Percentiles rank a stretch among this genome's conserved stretches.
These are phyloP conservation scores for Crepidodera aurea DNA, from an alignment of 2,888 invertebrate genomes.

Conservation along the genomic window DNA sequence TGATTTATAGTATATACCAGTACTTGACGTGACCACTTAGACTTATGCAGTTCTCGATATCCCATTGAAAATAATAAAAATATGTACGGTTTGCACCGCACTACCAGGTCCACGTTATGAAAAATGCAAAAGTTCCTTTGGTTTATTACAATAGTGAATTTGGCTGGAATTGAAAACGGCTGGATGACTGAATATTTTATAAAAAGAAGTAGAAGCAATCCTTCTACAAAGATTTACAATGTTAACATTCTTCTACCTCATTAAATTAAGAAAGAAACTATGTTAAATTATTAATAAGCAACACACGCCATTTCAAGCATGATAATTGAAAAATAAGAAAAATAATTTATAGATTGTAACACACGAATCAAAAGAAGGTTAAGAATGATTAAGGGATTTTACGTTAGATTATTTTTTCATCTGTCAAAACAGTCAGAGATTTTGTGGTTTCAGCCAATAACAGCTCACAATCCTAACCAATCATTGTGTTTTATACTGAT, in stretches of 20 bases:
- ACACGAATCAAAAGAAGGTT: too few relatives aligned
- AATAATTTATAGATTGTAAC: too few relatives aligned
- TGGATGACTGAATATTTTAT: not conserved
- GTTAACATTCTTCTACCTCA: not conserved
- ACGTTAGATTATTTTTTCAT: too few relatives aligned
- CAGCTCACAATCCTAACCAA: too few relatives aligned
- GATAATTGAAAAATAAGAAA: too few relatives aligned
- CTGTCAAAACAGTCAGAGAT: too few relatives aligned
- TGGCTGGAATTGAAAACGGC: not conserved
- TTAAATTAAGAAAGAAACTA: not conserved
- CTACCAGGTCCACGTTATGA: not conserved
- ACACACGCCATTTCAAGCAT: too few relatives aligned
- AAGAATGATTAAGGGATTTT: too few relatives aligned
- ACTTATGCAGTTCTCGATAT: constrained; percentile 4
- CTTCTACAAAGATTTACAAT: not conserved
- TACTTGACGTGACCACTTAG: constrained; percentile 10
- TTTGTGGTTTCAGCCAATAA: too few relatives aligned
- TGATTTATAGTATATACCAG: constrained; percentile 7
- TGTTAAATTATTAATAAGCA: too few relatives aligned
- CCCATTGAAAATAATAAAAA: constrained; percentile 6
- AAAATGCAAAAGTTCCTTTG: constrained; percentile 1
- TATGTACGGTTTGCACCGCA: not conserved
- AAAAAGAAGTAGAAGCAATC: not conserved
- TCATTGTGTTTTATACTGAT: too few relatives aligned
- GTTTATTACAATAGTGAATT: constrained; percentile 4